These are phyloP conservation scores for Amphiprion ocellaris DNA, from an alignment of 2,113 vertebrate species.

Conservation along the genomic window DNA sequence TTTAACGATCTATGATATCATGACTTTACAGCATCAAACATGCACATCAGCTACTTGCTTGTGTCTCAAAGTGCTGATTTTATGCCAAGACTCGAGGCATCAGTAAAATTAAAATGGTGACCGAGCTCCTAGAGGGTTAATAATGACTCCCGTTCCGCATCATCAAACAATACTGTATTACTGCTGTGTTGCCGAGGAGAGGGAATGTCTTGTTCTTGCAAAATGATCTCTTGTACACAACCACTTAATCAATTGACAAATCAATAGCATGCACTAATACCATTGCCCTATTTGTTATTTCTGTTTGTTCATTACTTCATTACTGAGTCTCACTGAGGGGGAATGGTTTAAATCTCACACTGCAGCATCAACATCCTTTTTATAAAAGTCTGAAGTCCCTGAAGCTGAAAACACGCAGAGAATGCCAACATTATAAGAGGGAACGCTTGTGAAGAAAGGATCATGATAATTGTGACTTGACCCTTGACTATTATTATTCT, in stretches of 20 bases:
- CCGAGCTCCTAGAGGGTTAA: slow-evolving; percentile 11
- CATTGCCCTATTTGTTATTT: slow-evolving; percentile 64
- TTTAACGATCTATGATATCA: neutral
- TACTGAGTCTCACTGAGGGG: slow-evolving; percentile 42
- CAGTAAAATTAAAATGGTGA: slow-evolving; percentile 4
- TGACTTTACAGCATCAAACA: neutral
- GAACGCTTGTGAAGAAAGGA: slow-evolving; percentile 6
- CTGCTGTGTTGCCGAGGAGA: slow-evolving; percentile 46
- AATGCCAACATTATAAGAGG: slow-evolving; percentile 1
- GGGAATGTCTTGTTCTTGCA: slow-evolving; percentile 48
- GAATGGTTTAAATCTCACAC: slow-evolving; percentile 35
- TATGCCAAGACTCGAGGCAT: neutral
- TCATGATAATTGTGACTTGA: slow-evolving; percentile 14
- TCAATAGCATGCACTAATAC: slow-evolving; percentile 71
- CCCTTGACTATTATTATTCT: neutral
- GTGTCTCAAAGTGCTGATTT: neutral
- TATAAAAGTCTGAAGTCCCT: slow-evolving; percentile 43
- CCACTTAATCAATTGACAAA: slow-evolving; percentile 66
- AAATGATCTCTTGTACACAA: slow-evolving; percentile 70
- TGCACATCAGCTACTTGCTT: neutral
- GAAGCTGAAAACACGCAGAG: slow-evolving; percentile 18
- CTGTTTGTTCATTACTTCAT: slow-evolving; percentile 69
- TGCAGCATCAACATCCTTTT: slow-evolving; percentile 32
- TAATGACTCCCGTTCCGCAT: slow-evolving; percentile 32
- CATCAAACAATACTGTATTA: slow-evolving; percentile 31